These are phyloP conservation scores for Cephus cinctus DNA, from an alignment of 1,140 invertebrate genomes.

Conservation along the genomic window DNA sequence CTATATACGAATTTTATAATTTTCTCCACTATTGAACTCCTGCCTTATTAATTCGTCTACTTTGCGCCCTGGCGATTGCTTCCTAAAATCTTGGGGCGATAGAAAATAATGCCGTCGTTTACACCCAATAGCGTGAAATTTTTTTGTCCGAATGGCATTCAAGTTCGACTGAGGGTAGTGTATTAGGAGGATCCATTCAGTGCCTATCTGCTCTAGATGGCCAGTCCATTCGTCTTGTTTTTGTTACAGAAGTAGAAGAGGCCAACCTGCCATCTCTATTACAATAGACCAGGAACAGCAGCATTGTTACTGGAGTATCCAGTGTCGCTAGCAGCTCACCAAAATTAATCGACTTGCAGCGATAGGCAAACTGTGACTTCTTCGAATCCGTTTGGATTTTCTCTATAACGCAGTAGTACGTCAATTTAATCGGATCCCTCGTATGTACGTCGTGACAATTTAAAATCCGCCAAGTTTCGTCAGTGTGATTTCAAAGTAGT, in stretches of 20 bases:
- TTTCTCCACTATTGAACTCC: too few relatives aligned
- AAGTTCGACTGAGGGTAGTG: slow-evolving; percentile 18
- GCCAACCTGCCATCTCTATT: slow-evolving; percentile 17
- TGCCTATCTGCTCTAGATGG: slow-evolving; percentile 40
- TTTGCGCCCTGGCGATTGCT: too few relatives aligned
- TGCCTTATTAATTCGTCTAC: too few relatives aligned
- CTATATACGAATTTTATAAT: too few relatives aligned
- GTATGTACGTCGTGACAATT: too few relatives aligned
- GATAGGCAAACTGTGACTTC: too few relatives aligned
- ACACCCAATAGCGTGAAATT: slow-evolving; percentile 2
- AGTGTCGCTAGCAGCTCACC: slow-evolving; percentile 32
- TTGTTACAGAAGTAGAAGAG: slow-evolving; percentile 25
- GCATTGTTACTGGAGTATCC: slow-evolving; percentile 33
- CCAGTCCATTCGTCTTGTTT: slow-evolving; percentile 42
- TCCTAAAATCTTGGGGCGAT: too few relatives aligned
- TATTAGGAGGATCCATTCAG: slow-evolving; percentile 32
- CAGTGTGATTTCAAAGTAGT: too few relatives aligned
- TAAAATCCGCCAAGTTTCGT: too few relatives aligned
- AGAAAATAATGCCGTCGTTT: neutral
- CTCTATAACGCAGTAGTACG: too few relatives aligned
- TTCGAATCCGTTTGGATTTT: too few relatives aligned
- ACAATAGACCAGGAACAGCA: slow-evolving; percentile 23
- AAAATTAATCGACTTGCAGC: slow-evolving; percentile 26
- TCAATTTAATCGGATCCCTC: too few relatives aligned
- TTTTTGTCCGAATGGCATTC: slow-evolving; percentile 24